Conservation (phyloP, 2,113 vertebrate species). For the Laterallus jamaicensis region DNA sequence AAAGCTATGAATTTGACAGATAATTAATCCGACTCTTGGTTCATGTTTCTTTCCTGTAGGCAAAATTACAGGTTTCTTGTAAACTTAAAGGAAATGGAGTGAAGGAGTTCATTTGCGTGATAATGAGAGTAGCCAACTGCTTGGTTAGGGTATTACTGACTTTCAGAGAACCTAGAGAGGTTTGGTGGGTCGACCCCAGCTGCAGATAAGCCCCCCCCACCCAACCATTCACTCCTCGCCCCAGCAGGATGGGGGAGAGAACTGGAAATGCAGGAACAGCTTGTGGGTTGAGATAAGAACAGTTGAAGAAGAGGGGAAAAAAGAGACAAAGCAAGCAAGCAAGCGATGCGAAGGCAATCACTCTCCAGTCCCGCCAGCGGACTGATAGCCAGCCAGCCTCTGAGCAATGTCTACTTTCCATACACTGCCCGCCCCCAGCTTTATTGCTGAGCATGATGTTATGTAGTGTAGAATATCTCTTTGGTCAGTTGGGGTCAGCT, state of each 20-base stretch:
- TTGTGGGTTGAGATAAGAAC: not conserved
- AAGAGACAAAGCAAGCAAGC: not conserved
- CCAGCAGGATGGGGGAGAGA: fast-evolving
- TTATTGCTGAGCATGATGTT: not conserved
- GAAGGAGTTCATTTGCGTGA: not conserved
- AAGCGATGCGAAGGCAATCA: not conserved
- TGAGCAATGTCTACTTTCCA: not conserved
- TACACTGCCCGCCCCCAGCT: not conserved
- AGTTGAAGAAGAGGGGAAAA: not conserved
- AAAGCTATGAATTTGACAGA: conserved; percentile 47
- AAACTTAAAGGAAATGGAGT: conserved; percentile 53
- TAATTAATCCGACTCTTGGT: not conserved
- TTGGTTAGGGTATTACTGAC: not conserved
- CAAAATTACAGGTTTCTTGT: conserved; percentile 52
- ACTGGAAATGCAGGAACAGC: fast-evolving
- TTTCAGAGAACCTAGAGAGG: not conserved
- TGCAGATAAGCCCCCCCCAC: not conserved
- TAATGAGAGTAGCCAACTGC: conserved; percentile 9
- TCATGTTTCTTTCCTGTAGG: conserved; percentile 48
- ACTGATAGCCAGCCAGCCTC: not conserved
- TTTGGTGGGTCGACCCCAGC: not conserved
- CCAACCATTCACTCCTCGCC: not conserved
- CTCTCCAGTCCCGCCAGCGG: not conserved
- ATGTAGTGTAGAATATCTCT: fast-evolving
- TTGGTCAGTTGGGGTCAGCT: not conserved